Percentiles rank a stretch among this genome's conserved stretches.
Conservation (phyloP, 2,113 vertebrate genomes). For the Acanthochromis polyacanthus region DNA sequence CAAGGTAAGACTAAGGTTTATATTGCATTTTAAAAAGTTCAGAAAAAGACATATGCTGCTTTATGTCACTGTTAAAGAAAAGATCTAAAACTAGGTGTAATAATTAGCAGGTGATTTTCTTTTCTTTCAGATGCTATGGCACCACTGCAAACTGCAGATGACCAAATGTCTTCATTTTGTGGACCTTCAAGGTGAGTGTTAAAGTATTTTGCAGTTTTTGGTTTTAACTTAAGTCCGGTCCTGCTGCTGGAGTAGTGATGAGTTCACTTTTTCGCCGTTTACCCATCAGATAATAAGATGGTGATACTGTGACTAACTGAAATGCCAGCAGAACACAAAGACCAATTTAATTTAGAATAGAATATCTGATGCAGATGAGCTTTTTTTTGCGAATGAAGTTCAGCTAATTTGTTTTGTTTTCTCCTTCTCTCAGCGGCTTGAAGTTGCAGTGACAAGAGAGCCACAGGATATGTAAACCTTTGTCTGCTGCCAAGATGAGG, state of each 20-base stretch:
- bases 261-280: slow-evolving; percentile 79
- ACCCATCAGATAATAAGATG: slow-evolving; percentile 81
- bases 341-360: not conserved
- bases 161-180: not conserved
- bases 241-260: slow-evolving; percentile 65
- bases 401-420: not conserved
- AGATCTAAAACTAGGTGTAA: too few relatives aligned
- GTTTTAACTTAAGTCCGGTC: not conserved
- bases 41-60: not conserved
- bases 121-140: slow-evolving; percentile 14
- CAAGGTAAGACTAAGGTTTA: not conserved
- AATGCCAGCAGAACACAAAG: slow-evolving; percentile 17
- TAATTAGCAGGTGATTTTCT: not conserved
- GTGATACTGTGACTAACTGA: slow-evolving; percentile 78
- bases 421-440: not conserved
- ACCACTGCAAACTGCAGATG: not conserved
- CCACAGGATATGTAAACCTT: not conserved
- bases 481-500: slow-evolving; percentile 22
- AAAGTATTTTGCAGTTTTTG: not conserved
- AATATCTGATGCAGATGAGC: not conserved
- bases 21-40: not conserved
- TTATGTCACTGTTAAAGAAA: too few relatives aligned
- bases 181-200: slow-evolving; percentile 15
- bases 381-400: not conserved
- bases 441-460: not conserved